phyloP scores from a whole-genome alignment of 2,888 invertebrate genomes.

The Tachina fera region DNA sequence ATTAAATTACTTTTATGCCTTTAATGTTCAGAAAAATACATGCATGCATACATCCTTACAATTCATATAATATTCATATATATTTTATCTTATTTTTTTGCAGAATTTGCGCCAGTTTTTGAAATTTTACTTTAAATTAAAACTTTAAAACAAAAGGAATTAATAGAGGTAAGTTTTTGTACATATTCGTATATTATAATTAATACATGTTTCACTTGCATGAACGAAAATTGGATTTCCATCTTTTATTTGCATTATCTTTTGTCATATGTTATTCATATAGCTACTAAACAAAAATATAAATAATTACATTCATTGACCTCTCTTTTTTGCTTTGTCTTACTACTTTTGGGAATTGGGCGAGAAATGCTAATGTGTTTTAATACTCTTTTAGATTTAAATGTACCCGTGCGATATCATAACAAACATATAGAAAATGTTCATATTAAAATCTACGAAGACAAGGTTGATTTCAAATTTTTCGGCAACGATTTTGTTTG shows the following conservation, averaged over 20 bases:
- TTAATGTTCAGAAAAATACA: slow-evolving; percentile 8
- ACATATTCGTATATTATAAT: neutral
- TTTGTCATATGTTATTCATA: slow-evolving; percentile 3
- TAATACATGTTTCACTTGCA: neutral
- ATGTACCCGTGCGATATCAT: too few species aligned
- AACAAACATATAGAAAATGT: too few species aligned
- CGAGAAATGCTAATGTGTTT: too few species aligned
- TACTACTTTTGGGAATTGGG: neutral
- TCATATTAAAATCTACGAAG: too few species aligned
- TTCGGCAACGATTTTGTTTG: too few species aligned
- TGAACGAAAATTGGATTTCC: neutral
- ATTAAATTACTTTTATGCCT: slow-evolving; percentile 6
- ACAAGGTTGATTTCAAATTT: too few species aligned
- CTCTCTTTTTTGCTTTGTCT: neutral
- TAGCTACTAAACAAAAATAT: neutral
- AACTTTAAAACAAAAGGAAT: slow-evolving; percentile 60
- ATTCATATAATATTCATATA: neutral
- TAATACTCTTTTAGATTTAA: too few species aligned
- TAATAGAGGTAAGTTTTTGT: slow-evolving; percentile 59
- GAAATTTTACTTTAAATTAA: slow-evolving; percentile 58
- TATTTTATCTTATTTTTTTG: slow-evolving; percentile 39
- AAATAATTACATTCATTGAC: slow-evolving; percentile 13
- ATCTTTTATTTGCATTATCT: neutral
- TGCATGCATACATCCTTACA: neutral
- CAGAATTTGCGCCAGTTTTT: slow-evolving; percentile 66